Evolutionary conservation across 2,113 vertebrate genomes (phyloP).

Genomic region (Phrynocephalus versicolor): DNA sequence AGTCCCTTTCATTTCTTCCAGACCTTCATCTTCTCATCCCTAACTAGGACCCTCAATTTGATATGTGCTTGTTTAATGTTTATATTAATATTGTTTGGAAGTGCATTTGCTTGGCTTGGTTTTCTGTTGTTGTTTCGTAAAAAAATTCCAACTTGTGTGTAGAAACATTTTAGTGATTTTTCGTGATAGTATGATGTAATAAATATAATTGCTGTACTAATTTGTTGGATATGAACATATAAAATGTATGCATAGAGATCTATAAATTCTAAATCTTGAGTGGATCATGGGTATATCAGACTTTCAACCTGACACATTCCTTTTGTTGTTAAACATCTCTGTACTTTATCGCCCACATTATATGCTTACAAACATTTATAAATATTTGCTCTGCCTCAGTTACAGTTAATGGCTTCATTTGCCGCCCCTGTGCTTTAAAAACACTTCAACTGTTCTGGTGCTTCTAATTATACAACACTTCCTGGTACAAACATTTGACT

Average conservation of each 20-base stretch:
- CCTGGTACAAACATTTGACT: background rate
- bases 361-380: slow-evolving; percentile 23
- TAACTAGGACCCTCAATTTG: slow-evolving; percentile 53
- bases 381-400: background rate
- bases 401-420: background rate
- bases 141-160: slow-evolving; percentile 58
- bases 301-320: slow-evolving; percentile 27
- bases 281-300: slow-evolving; percentile 48
- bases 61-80: slow-evolving; percentile 35
- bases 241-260: slow-evolving; percentile 11
- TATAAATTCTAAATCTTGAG: background rate
- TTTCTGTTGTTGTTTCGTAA: slow-evolving; percentile 34
- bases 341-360: background rate
- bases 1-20: slow-evolving; percentile 16
- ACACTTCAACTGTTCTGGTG: background rate
- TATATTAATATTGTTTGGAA: slow-evolving; percentile 49
- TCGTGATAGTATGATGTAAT: slow-evolving; percentile 40
- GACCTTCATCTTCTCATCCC: slow-evolving; percentile 67
- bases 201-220: slow-evolving; percentile 33
- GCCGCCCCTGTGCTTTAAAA: background rate
- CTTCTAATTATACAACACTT: slow-evolving; percentile 10
- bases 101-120: slow-evolving; percentile 16
- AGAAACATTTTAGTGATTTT: slow-evolving; percentile 35
- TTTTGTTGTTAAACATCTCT: background rate
- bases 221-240: slow-evolving; percentile 32